Evolutionary conservation across 1,140 invertebrate genomes (phyloP), one percentile per base, ranked within the genome.

Genomic region (Lepeophtheirus salmonis): DNA sequence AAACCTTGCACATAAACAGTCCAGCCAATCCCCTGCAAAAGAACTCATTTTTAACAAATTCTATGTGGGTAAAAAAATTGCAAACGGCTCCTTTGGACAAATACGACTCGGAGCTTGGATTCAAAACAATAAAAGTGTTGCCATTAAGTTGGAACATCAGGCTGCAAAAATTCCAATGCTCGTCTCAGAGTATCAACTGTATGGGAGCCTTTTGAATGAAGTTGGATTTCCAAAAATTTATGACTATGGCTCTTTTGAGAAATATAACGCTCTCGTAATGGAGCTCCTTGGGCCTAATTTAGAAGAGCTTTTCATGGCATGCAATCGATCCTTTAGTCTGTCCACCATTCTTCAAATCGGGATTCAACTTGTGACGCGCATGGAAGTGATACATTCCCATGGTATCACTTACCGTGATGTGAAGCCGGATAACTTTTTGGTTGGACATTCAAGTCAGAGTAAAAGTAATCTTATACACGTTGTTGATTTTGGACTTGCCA

Each of bases 401-500:
- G 50, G 41, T 10, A 23, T 68, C 17, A 69, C 69, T 21, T 68
- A 67, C 51, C 62, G 67, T 10, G 67, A 68, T 56, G 62, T 68
- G n/a, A 68, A 68, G 56, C 68, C 67, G 2, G 67, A 68, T 56
- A 68, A 68, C 56, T 69, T 69, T 63, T 50, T 68, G 14, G 54
- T 68, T 23, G 68, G 67, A 2, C 83, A 94, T 76, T 87, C 83
- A 76, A 89, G 89, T 71, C 94, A 86, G 72, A 94, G 91, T 78
- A 84, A 91, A 74, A 90, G 97, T 77, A 96, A 97, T 80, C 83
- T 92, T 74, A 96, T 98, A 74, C 90, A 98, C 78, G 97, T 99
- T 78, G 49, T 59, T 50, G 78, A 79, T 69, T 79, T 80, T 70
- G 78, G 78, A 62, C 67, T 79, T 56, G 78, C 78, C 26, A 79